phyloP scores from a whole-genome alignment of 1,140 invertebrate genomes.

The Pristionchus pacificus region DNA sequence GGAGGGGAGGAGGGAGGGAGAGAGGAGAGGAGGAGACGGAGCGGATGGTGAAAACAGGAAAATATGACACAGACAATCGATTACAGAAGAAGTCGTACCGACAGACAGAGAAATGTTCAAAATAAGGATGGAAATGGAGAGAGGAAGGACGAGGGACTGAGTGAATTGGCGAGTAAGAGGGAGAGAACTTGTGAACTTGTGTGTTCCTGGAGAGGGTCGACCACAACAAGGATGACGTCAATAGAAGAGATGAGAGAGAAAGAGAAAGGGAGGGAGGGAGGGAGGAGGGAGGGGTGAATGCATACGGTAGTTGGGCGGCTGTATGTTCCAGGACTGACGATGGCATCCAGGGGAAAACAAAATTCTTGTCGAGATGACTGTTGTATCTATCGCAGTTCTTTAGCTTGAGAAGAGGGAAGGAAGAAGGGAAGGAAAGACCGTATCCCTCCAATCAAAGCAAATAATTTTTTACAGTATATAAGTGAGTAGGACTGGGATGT shows the following conservation, averaged over 20 bases:
- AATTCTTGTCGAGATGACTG: too few relatives aligned
- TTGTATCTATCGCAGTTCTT: too few relatives aligned
- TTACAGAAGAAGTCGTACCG: background rate
- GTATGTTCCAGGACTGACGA: too few relatives aligned
- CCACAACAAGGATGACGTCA: background rate
- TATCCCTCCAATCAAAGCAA: too few relatives aligned
- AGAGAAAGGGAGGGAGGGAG: too few relatives aligned
- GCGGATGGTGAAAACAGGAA: background rate
- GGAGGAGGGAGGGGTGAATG: too few relatives aligned
- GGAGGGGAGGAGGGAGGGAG: background rate
- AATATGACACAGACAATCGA: background rate
- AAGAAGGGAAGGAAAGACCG: too few relatives aligned
- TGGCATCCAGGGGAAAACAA: too few relatives aligned
- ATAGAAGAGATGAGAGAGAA: background rate
- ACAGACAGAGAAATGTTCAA: constrained; percentile 2
- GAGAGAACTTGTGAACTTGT: background rate
- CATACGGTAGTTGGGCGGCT: too few relatives aligned
- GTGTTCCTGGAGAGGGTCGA: constrained; percentile 5
- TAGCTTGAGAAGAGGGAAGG: too few relatives aligned
- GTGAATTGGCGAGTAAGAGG: background rate
- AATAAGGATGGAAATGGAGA: background rate
- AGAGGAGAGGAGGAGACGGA: constrained; percentile 15
- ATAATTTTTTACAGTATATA: too few relatives aligned
- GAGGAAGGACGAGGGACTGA: background rate
- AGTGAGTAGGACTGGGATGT: too few relatives aligned